Evolutionary conservation across 2,113 vertebrate species (phyloP).

Genomic region (Microcebus ravelobensis): DNA sequence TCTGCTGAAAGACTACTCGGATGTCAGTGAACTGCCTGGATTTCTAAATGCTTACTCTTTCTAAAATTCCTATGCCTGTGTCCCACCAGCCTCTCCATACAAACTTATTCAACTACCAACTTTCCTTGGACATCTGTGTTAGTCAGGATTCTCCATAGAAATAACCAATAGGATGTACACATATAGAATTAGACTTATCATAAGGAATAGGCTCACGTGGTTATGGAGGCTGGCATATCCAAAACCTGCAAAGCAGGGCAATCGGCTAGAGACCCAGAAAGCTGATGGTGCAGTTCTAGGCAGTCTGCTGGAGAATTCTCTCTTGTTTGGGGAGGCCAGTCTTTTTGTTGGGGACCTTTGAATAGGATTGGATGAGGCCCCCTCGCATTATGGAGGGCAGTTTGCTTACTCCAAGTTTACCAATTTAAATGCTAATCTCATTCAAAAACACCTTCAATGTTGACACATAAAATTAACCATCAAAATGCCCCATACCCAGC

Average conservation of each 20-base stretch:
- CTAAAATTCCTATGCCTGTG: background rate
- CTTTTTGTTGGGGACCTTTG: background rate
- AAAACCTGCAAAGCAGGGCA: background rate
- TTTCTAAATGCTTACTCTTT: conserved; percentile 23
- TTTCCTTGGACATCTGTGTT: background rate
- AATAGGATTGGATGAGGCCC: background rate
- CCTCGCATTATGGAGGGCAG: background rate
- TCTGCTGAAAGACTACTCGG: background rate
- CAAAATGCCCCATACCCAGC: background rate
- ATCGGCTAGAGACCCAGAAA: background rate
- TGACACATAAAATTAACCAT: background rate
- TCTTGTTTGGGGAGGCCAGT: background rate
- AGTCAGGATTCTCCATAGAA: background rate
- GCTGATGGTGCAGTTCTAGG: background rate
- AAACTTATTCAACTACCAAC: background rate
- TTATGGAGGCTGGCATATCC: background rate
- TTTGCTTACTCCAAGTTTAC: background rate
- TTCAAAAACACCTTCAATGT: background rate
- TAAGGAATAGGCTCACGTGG: background rate
- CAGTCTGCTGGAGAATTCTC: background rate
- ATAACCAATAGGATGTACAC: background rate
- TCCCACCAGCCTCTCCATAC: background rate
- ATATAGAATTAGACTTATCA: background rate
- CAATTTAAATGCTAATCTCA: background rate
- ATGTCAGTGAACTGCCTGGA: background rate